Evolutionary conservation across 1,140 invertebrate genomes (phyloP).

Genomic region (Argopecten irradians): DNA sequence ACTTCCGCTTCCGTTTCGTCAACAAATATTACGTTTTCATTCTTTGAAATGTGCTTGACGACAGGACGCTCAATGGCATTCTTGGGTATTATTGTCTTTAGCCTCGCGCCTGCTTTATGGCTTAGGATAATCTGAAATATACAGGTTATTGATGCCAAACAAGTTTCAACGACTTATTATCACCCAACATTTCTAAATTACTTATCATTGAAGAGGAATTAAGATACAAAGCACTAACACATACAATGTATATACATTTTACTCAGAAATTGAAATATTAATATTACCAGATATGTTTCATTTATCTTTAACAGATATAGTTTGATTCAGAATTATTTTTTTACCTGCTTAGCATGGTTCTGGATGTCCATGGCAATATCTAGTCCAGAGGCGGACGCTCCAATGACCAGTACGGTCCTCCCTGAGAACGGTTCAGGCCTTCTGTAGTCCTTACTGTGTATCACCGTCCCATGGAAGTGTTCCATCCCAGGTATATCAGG

Average conservation of each 20-base stretch:
- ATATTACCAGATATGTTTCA: too few species aligned
- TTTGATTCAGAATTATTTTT: too few species aligned
- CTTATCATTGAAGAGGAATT: too few species aligned
- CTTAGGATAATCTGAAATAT: conserved; percentile 46
- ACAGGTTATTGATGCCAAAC: too few species aligned
- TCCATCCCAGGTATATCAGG: conserved; percentile 41
- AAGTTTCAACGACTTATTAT: too few species aligned
- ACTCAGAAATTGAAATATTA: too few species aligned
- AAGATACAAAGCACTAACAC: too few species aligned
- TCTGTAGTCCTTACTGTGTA: conserved; percentile 39
- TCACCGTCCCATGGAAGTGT: conserved; percentile 26
- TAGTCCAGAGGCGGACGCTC: conserved; percentile 30
- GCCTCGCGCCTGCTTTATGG: conserved; percentile 27
- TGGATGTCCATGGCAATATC: conserved; percentile 32
- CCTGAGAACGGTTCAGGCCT: conserved; percentile 19
- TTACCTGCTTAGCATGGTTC: too few species aligned
- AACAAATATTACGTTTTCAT: conserved; percentile 40
- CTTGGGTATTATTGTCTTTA: not conserved
- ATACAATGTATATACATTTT: too few species aligned
- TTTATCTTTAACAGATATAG: too few species aligned
- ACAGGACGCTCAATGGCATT: conserved; percentile 41
- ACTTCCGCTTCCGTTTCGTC: conserved; percentile 78
- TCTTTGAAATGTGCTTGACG: conserved; percentile 7
- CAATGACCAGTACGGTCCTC: conserved; percentile 29
- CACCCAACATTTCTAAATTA: too few species aligned